A percentile compares a stretch with the other conserved stretches of the same genome.
Conservation (phyloP, 2,888 invertebrate genomes). For the Dryocosmus kuriphilus region DNA sequence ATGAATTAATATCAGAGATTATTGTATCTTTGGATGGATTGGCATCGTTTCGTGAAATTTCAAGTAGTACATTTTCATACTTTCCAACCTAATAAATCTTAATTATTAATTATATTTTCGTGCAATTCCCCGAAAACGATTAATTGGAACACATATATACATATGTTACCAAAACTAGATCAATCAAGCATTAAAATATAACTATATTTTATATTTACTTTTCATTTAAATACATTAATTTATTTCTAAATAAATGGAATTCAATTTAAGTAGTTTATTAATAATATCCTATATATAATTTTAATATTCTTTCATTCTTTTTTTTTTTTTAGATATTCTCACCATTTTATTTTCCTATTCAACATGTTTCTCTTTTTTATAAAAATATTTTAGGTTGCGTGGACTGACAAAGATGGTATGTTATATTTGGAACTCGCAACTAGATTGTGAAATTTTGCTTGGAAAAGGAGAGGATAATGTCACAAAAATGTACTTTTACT, state of each 20-base stretch:
- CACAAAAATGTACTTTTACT: slow-evolving; percentile 86
- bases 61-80: slow-evolving; percentile 75
- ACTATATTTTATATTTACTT: too few relatives aligned
- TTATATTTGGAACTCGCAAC: slow-evolving; percentile 84
- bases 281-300: too few relatives aligned
- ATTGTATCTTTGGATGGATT: slow-evolving; percentile 90
- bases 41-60: slow-evolving; percentile 81
- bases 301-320: too few relatives aligned
- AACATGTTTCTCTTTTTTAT: not conserved
- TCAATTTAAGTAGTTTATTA: too few relatives aligned
- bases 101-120: not conserved
- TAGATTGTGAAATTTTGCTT: slow-evolving; percentile 85
- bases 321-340: too few relatives aligned
- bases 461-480: slow-evolving; percentile 79
- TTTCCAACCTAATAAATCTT: not conserved
- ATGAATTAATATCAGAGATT: slow-evolving; percentile 85
- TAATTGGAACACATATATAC: too few relatives aligned
- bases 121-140: too few relatives aligned
- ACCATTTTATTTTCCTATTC: too few relatives aligned
- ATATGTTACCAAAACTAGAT: too few relatives aligned
- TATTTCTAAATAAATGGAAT: not conserved
- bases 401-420: slow-evolving; percentile 84
- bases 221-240: not conserved
- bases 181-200: too few relatives aligned
- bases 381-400: slow-evolving; percentile 82